phyloP scores from a whole-genome alignment of 2,113 vertebrate species.

The Enhydra lutris region DNA sequence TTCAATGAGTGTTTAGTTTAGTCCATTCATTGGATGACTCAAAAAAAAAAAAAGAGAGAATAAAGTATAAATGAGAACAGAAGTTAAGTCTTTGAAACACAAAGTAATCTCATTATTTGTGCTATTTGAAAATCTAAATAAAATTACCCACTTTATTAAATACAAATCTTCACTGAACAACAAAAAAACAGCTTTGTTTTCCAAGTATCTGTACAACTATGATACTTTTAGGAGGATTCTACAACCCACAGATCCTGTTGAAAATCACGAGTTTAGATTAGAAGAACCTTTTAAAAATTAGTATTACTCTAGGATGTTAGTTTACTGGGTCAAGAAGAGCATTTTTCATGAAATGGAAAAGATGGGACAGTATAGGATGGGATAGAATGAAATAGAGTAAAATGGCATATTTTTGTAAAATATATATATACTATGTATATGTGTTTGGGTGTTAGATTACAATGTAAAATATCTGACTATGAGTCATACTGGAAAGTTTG shows the following conservation, averaged over 20 bases:
- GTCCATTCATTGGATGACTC: background rate
- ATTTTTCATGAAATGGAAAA: background rate
- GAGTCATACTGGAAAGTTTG: background rate
- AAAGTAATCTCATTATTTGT: background rate
- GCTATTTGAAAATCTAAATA: conserved; percentile 2
- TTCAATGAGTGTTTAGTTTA: background rate
- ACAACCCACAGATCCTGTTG: background rate
- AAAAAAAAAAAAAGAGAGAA: background rate
- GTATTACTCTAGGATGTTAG: background rate
- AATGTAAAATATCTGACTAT: background rate
- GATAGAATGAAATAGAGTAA: background rate
- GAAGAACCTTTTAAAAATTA: background rate
- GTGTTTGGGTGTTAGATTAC: background rate
- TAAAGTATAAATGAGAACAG: background rate
- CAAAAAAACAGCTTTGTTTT: background rate
- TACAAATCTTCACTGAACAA: background rate
- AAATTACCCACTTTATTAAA: background rate
- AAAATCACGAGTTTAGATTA: background rate
- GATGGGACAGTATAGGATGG: background rate
- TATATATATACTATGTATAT: background rate
- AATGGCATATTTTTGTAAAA: background rate
- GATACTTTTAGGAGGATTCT: background rate
- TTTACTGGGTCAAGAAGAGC: background rate
- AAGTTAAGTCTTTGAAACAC: background rate
- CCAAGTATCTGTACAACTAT: background rate